Percentiles rank a stretch among this genome's conserved stretches.
These are phyloP conservation scores for Troilus luridus DNA, from an alignment of 2,888 invertebrate species.

Conservation along the genomic window DNA sequence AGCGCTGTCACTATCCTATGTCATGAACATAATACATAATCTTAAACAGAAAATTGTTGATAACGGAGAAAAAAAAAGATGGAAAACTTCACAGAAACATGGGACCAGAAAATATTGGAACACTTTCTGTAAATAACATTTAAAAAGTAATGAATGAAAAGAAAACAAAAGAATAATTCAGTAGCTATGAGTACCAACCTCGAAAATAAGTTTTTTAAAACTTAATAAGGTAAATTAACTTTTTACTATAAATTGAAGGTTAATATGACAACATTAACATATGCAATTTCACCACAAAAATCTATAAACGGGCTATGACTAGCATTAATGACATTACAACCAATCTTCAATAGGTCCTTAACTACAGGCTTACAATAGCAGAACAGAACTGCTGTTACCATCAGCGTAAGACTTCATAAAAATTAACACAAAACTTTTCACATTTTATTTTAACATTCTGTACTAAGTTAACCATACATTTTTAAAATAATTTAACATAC, in stretches of 20 bases:
- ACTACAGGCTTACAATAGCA: conserved; percentile 38
- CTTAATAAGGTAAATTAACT: neutral
- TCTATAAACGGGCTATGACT: conserved; percentile 55
- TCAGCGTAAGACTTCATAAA: conserved; percentile 25
- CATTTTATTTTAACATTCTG: conserved; percentile 41
- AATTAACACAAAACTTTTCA: conserved; percentile 35
- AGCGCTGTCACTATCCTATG: conserved; percentile 17
- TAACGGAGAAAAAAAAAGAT: neutral
- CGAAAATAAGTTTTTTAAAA: neutral
- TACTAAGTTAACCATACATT: conserved; percentile 43
- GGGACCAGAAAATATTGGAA: no score
- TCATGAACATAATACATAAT: conserved; percentile 7
- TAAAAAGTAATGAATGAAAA: conserved; percentile 6
- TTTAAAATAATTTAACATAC: conserved; percentile 60
- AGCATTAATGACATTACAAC: conserved; percentile 52
- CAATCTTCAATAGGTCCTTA: conserved; percentile 31
- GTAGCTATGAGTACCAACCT: neutral
- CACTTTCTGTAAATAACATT: conserved; percentile 8
- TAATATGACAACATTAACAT: conserved; percentile 39
- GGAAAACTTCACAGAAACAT: conserved; percentile 2
- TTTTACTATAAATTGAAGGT: conserved; percentile 31
- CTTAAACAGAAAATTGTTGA: neutral
- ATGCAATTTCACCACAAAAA: conserved; percentile 45
- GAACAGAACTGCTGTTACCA: conserved; percentile 10
- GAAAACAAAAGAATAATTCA: neutral